A percentile compares a stretch with the other conserved stretches of the same genome.
phyloP scores from a whole-genome alignment of 2,888 invertebrate species.

The Drosophila kokeensis region DNA sequence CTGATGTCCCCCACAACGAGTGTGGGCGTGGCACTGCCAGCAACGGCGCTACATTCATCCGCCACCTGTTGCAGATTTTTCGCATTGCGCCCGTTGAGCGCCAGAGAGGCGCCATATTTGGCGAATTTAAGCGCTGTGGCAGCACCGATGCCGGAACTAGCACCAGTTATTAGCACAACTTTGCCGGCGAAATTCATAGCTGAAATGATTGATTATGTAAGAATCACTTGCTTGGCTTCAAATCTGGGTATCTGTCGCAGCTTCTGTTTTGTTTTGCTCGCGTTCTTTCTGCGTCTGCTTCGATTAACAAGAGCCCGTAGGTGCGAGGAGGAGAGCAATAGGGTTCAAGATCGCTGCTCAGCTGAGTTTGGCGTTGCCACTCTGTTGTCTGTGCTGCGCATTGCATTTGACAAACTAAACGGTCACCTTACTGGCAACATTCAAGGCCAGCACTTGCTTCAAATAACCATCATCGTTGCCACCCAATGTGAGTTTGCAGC shows the following conservation, averaged over 20 bases:
- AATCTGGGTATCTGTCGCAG: slow-evolving; percentile 26
- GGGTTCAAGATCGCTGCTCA: slow-evolving; percentile 33
- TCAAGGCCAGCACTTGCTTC: neutral
- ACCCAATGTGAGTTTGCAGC: neutral
- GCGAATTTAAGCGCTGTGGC: slow-evolving; percentile 89
- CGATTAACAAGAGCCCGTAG: slow-evolving; percentile 36
- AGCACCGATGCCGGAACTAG: slow-evolving; percentile 91
- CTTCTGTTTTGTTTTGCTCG: slow-evolving; percentile 22
- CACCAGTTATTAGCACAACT: slow-evolving; percentile 89
- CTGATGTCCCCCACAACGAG: slow-evolving; percentile 90
- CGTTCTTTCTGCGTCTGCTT: slow-evolving; percentile 9
- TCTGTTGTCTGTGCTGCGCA: neutral
- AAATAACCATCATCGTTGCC: neutral
- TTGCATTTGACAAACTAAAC: neutral
- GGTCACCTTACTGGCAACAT: neutral
- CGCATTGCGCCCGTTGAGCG: slow-evolving; percentile 88
- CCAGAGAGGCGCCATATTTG: slow-evolving; percentile 88
- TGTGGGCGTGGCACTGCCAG: slow-evolving; percentile 59
- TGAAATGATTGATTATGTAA: slow-evolving; percentile 50
- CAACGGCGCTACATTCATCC: slow-evolving; percentile 85
- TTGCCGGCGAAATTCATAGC: slow-evolving; percentile 87
- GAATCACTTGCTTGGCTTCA: slow-evolving; percentile 36
- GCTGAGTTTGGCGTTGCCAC: slow-evolving; percentile 25
- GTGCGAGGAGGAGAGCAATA: slow-evolving; percentile 28
- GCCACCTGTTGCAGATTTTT: slow-evolving; percentile 89